Base-by-base conservation (phyloP, 2,113 vertebrate species). In the Motacilla tschutschensis region DNA sequence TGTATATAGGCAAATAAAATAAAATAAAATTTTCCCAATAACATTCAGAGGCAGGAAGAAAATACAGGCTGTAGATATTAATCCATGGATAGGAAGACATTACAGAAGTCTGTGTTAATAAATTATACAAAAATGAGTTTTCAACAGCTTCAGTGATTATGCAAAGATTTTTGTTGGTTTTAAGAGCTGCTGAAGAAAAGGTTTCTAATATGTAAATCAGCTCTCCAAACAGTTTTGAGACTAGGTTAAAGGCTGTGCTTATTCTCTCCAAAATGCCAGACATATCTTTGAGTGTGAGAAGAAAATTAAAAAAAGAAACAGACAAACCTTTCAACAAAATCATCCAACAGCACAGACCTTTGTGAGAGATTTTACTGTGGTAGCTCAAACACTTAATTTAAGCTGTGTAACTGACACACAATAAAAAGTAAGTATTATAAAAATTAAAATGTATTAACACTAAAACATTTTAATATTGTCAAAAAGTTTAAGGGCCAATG, bases 251-350 rank as follows among this genome's bases (percentile, higher is more conserved):
- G 83, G 78, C 88, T 90, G n/a, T 69, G 46, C 46, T 90, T 54
- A 75, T 60, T 86, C 83, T 71, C 74, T 91, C 54, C 63, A 41
- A 86, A 86, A 95, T 94, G 67, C 91, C 94, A 88, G 59, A 40
- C 94, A 84, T 93, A 94, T 70, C 81, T 95, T 26, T 17, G 43
- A 84, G 46, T 50, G 84, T 69, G 92, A 94, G 81, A 85, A 79
- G 86, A 86, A 94, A 91, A 91, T 84, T 81, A 75, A 91, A 92
- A 93, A 93, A 94, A 83, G 94, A 88, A 95, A 79, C 81, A 88
- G 80, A 71, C 80, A 81, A 84, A 88, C 63, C 54, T 83, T 78
- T 77, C 81, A 90, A 73, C 80, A 69, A 82, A 87, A 62, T 13
- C 59, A 54, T 47, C 24, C 86, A 83, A 66, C 55, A 87, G 5